Conservation (phyloP, 64 coral and sea anemone species). For the Dendrophyllia cribrosa region DNA sequence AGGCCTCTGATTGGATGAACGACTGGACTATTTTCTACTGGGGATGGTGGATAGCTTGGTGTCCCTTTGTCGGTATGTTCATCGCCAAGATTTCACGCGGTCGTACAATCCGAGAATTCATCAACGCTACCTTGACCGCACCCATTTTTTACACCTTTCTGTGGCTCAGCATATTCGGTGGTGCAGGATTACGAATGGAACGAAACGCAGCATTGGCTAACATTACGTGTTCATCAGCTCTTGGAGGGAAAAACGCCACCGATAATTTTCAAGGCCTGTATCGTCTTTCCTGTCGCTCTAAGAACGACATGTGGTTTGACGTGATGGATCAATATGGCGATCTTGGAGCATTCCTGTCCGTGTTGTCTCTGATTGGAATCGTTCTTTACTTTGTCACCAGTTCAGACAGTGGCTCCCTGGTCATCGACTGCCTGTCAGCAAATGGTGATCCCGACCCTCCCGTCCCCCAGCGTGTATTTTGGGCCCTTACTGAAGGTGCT, state of each 20-base stretch:
- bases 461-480: conserved; percentile 52
- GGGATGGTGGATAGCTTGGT: conserved; percentile 79
- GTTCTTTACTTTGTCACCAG: conserved; percentile 72
- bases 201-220: conserved; percentile 53
- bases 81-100: conserved; percentile 72
- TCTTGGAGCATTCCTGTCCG: conserved; percentile 43
- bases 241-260: conserved; percentile 37
- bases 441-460: conserved; percentile 74
- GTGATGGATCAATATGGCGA: conserved; percentile 65
- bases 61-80: conserved; percentile 65
- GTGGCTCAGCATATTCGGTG: conserved; percentile 68
- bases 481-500: conserved; percentile 71
- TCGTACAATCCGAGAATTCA: conserved; percentile 60
- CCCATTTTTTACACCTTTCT: conserved; percentile 60
- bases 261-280: conserved; percentile 29
- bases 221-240: conserved; percentile 47
- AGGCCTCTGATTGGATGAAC: conserved; percentile 60
- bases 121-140: conserved; percentile 54
- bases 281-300: conserved; percentile 54
- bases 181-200: conserved; percentile 60
- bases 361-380: conserved; percentile 35
- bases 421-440: conserved; percentile 70
- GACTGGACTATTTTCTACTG: conserved; percentile 78
- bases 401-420: conserved; percentile 69
- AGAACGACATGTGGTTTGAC: conserved; percentile 68